Percentiles rank a stretch among this genome's conserved stretches.
Evolutionary conservation across 64 coral and sea anemone genomes (phyloP).

Genomic region (Stichodactyla mertensii): DNA sequence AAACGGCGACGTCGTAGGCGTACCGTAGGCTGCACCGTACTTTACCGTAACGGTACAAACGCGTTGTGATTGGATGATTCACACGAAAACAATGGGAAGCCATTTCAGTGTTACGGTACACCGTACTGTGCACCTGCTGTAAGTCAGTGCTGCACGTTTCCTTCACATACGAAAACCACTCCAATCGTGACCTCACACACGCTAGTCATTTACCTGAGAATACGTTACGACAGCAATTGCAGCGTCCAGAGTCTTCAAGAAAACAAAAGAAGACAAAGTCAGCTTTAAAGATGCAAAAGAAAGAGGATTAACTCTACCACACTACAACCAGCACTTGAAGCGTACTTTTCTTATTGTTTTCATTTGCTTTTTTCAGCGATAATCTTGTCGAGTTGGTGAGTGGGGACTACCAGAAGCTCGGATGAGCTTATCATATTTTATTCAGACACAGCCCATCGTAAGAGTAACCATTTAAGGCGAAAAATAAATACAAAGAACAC

Average conservation of each 20-base stretch:
- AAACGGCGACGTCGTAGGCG: too few relatives aligned
- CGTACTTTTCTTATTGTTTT: neutral
- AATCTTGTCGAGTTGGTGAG: neutral
- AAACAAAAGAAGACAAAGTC: slow-evolving; percentile 13
- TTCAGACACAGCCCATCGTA: neutral
- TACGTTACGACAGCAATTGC: slow-evolving; percentile 91
- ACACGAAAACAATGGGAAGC: too few relatives aligned
- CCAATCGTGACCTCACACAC: neutral
- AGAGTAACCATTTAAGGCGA: neutral
- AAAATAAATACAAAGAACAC: neutral
- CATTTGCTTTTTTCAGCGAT: neutral
- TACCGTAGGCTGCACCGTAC: too few relatives aligned
- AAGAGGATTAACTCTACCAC: neutral
- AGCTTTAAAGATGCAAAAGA: neutral
- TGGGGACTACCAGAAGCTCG: neutral
- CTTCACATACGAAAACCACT: too few relatives aligned
- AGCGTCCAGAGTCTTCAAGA: slow-evolving; percentile 71
- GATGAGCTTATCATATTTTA: neutral
- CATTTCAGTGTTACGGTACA: too few relatives aligned
- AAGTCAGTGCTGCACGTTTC: too few relatives aligned
- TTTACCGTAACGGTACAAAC: too few relatives aligned
- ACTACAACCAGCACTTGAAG: neutral
- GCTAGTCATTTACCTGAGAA: slow-evolving; percentile 68
- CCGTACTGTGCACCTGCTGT: too few relatives aligned
- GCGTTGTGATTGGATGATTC: too few relatives aligned